Evolutionary conservation across 1,140 invertebrate species (phyloP).

Genomic region (Orius laevigatus): DNA sequence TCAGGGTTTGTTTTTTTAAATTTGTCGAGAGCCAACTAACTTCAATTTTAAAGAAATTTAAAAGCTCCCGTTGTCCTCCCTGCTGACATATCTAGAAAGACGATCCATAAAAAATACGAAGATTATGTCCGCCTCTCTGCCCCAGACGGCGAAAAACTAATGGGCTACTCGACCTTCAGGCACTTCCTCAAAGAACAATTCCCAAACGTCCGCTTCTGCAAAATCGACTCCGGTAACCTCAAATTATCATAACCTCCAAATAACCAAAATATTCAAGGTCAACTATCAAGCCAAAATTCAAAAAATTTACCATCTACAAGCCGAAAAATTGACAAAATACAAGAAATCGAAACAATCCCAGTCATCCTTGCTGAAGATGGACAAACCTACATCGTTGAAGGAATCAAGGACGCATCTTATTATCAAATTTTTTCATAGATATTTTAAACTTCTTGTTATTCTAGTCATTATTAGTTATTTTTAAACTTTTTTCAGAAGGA

Average conservation of each 20-base stretch:
- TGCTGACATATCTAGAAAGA: constrained; percentile 50
- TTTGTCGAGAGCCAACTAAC: no score
- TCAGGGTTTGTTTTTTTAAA: constrained; percentile 2
- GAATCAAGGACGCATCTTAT: no score
- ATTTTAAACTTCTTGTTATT: neutral
- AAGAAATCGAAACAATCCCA: neutral
- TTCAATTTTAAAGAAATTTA: constrained; percentile 24
- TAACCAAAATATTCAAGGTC: neutral
- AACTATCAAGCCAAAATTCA: neutral
- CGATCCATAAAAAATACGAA: constrained; percentile 52
- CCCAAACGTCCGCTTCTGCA: constrained; percentile 56
- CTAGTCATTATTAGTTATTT: neutral
- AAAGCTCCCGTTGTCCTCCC: constrained; percentile 43
- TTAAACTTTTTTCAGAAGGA: neutral
- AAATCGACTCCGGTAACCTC: constrained; percentile 35
- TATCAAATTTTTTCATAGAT: no score
- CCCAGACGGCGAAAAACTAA: constrained; percentile 43
- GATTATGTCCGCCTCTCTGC: constrained; percentile 49
- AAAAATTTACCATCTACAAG: neutral
- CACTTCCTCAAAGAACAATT: constrained; percentile 68
- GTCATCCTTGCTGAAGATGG: neutral
- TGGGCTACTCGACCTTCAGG: constrained; percentile 64
- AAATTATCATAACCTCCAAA: neutral
- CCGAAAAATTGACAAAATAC: neutral
- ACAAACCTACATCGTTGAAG: constrained; percentile 2